Evolutionary conservation across 2,888 invertebrate genomes (phyloP).

Genomic region (Cetonia aurata): DNA sequence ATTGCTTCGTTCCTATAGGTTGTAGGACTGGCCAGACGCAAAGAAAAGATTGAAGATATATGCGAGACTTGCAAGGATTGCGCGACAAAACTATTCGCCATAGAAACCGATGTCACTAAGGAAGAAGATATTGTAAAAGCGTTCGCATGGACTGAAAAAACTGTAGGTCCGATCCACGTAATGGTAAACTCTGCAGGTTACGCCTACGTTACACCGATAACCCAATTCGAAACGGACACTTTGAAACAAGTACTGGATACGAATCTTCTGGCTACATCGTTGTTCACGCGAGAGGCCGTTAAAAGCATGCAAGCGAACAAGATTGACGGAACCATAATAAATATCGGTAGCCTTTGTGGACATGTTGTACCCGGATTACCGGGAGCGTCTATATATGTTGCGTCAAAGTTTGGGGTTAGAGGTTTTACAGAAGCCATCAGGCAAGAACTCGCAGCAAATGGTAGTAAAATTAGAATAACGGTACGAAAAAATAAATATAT

Average conservation of each 20-base stretch:
- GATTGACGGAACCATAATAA: slow-evolving; percentile 35
- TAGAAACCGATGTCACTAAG: slow-evolving; percentile 26
- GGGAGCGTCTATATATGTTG: slow-evolving; percentile 21
- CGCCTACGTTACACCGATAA: not conserved
- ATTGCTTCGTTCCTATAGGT: slow-evolving; percentile 60
- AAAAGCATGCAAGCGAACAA: slow-evolving; percentile 30
- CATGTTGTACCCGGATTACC: not conserved
- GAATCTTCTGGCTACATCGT: slow-evolving; percentile 15
- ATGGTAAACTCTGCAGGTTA: slow-evolving; percentile 35
- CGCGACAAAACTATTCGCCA: slow-evolving; percentile 22
- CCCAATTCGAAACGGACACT: not conserved
- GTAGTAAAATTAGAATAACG: slow-evolving; percentile 37
- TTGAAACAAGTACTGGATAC: slow-evolving; percentile 25
- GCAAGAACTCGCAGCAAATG: slow-evolving; percentile 19
- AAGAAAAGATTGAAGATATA: slow-evolving; percentile 43
- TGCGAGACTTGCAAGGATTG: slow-evolving; percentile 9
- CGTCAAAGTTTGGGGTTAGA: slow-evolving; percentile 34
- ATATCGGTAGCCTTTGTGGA: slow-evolving; percentile 35
- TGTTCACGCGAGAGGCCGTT: slow-evolving; percentile 34
- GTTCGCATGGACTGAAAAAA: slow-evolving; percentile 34
- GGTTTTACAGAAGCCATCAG: slow-evolving; percentile 29
- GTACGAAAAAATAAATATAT: not conserved
- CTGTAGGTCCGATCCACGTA: slow-evolving; percentile 34
- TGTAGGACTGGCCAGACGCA: slow-evolving; percentile 46
- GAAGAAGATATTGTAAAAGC: slow-evolving; percentile 30